Percentiles rank a stretch among this genome's conserved stretches.
Evolutionary conservation across 2,113 vertebrate genomes (phyloP).

Genomic region (Myodes glareolus): DNA sequence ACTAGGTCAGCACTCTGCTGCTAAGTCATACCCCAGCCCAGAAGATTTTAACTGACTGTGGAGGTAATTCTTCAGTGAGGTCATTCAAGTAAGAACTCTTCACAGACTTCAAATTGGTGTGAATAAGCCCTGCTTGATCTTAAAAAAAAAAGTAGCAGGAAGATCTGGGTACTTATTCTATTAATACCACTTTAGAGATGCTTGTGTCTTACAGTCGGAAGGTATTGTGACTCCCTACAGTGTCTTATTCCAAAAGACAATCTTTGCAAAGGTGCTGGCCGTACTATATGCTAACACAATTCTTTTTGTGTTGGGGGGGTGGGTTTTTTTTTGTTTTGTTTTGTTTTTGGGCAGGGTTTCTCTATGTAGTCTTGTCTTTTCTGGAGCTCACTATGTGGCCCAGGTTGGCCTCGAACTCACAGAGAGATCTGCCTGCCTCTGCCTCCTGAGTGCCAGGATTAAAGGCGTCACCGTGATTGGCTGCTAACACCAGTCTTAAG

Average conservation of each 20-base stretch:
- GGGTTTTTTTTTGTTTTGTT: background rate
- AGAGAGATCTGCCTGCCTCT: background rate
- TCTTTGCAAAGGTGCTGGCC: background rate
- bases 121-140: background rate
- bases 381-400: background rate
- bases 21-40: background rate
- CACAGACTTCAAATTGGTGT: background rate
- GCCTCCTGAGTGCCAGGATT: background rate
- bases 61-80: no score
- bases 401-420: background rate
- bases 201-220: background rate
- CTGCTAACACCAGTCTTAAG: background rate
- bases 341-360: background rate
- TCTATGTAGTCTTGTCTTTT: background rate
- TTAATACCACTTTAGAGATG: background rate
- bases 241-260: background rate
- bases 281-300: background rate
- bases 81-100: background rate
- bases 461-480: background rate
- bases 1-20: background rate
- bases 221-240: background rate
- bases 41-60: background rate
- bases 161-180: background rate
- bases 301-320: background rate
- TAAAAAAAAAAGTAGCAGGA: no score